A percentile compares a stretch with the other conserved stretches of the same genome.
Evolutionary conservation across 2,113 vertebrate genomes (phyloP).

Genomic region (Conger conger): DNA sequence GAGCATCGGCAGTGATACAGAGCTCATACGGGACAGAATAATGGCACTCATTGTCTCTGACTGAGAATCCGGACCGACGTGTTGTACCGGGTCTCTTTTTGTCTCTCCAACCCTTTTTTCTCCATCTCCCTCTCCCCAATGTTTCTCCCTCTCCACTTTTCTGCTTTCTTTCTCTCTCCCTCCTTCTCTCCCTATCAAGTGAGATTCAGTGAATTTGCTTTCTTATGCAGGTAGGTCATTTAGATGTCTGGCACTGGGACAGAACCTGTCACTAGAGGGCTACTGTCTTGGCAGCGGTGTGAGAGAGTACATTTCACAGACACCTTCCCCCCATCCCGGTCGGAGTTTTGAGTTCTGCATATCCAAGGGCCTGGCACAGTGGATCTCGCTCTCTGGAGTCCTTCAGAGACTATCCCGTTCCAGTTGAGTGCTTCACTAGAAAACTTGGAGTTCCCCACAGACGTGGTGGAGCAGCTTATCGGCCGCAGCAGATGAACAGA

Average conservation of each 20-base stretch:
- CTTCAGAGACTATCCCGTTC: slow-evolving; percentile 64
- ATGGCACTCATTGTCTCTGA: background rate
- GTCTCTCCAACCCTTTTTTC: background rate
- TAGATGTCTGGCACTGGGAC: background rate
- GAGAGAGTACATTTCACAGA: slow-evolving; percentile 27
- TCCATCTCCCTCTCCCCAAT: too few species aligned
- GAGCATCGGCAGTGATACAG: background rate
- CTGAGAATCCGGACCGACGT: background rate
- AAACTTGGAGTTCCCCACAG: slow-evolving; percentile 31
- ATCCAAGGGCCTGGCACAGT: slow-evolving; percentile 54
- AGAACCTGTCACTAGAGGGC: background rate
- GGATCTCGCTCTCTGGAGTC: slow-evolving; percentile 42
- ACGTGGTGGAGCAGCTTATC: slow-evolving; percentile 39
- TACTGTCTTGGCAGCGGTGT: slow-evolving; percentile 1
- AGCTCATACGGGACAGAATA: background rate
- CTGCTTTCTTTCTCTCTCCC: background rate
- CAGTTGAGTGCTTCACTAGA: slow-evolving; percentile 46
- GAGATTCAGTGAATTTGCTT: background rate
- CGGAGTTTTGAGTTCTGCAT: slow-evolving; percentile 65
- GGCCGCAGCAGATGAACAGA: slow-evolving; percentile 41
- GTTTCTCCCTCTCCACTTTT: background rate
- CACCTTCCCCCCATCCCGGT: slow-evolving; percentile 42
- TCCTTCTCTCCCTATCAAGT: background rate
- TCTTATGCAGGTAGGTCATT: background rate
- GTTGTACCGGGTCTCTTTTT: background rate